Base-by-base conservation (phyloP, 2,888 invertebrate species). In the Drosophila histrio region DNA sequence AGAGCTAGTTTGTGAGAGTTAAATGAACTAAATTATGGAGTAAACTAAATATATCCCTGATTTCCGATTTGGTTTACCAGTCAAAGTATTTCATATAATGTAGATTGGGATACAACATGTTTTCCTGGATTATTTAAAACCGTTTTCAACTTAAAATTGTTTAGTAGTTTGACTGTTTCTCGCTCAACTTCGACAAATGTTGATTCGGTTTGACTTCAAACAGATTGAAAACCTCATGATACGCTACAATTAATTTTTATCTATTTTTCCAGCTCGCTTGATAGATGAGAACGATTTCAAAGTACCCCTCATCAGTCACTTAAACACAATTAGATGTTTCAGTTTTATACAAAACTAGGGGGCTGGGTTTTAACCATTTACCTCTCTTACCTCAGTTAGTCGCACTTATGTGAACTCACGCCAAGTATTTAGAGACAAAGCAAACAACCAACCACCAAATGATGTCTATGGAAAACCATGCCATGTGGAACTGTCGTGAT, bases 401-500 rank as follows among this genome's bases (percentile, higher is more conserved):
- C 38, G 13, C n/a, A 19, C 21, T 28, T 28, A 39, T 28, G 41
- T 38, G 24, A 60, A 50, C 38, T 49, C 19, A 43, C 24, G 13
- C 7, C 46, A 36, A 43, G 24, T 41, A 57, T 71, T 64, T 58
- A 58, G 44, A 64, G 72, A 34, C 59, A 65, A 26, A 60, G 50
- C 46, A 53, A 82, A 43, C 62, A 65, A 65, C 49, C 59, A 62
- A 62, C 56, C 63, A 68, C 49, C 77, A 66, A 62, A 74, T 64
- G 49, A 58, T 61, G 64, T 69, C 59, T 52, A 63, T 67, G 72
- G 57, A 82, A 70, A 72, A 72, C 13, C 54, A 58, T 59, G 68
- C 46, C 72, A 80, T 44, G 62, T 72, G 69, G 43, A 72, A 75
- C 61, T 60, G 59, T 47, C 39, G 58, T 74, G 82, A 88, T 87